Conservation (phyloP, 2,888 invertebrate species). For the Lasioglossum vierecki region DNA sequence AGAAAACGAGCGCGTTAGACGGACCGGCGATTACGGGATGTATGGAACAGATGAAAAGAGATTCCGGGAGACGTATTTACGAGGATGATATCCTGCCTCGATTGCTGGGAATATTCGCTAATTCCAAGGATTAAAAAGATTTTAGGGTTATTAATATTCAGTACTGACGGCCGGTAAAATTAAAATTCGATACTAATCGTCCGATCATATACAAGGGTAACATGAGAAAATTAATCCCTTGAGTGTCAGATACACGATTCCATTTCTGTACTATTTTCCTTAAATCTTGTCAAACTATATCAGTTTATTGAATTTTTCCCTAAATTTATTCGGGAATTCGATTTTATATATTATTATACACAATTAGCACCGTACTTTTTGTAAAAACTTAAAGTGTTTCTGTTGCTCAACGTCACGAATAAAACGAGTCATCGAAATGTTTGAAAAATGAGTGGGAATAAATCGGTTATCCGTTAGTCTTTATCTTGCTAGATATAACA, state of each 20-base stretch:
- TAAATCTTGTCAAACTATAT: background rate
- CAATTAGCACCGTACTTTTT: no score
- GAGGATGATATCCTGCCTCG: constrained; percentile 8
- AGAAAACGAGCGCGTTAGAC: constrained; percentile 47
- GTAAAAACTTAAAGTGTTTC: background rate
- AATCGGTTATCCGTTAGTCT: background rate
- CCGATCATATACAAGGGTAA: background rate
- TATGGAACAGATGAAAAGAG: constrained; percentile 40
- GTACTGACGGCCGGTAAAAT: background rate
- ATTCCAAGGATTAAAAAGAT: constrained; percentile 1
- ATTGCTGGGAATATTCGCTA: background rate
- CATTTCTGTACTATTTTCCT: background rate
- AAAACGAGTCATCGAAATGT: background rate
- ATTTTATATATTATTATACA: no score
- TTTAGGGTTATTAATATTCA: background rate
- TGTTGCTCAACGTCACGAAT: background rate
- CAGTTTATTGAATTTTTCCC: background rate
- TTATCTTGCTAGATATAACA: background rate
- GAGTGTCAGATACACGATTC: background rate
- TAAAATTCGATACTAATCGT: background rate
- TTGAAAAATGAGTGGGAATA: background rate
- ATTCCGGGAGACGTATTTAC: constrained; percentile 48
- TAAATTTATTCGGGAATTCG: no score
- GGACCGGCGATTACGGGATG: constrained; percentile 49
- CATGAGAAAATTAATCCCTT: background rate